Evolutionary conservation across 2,888 invertebrate genomes (phyloP).

Genomic region (Prenolepis imparis): DNA sequence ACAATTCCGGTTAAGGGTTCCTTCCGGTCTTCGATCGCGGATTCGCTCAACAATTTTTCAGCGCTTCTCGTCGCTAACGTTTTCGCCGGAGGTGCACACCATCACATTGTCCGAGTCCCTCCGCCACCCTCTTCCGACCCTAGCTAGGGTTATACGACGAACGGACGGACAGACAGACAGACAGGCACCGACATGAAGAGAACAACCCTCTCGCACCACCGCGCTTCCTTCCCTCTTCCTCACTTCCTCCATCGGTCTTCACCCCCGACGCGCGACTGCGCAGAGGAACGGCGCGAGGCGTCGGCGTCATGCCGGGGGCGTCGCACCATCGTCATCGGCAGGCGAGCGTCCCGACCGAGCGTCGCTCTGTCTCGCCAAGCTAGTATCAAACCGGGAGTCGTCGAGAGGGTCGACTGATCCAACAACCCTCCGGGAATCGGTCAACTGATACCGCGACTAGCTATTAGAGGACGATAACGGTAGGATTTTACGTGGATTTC

Average conservation of each 20-base stretch:
- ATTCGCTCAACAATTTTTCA: slow-evolving; percentile 64
- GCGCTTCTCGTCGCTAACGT: slow-evolving; percentile 52
- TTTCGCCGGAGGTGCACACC: slow-evolving; percentile 53
- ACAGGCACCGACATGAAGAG: slow-evolving; percentile 48
- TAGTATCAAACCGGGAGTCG: slow-evolving; percentile 82
- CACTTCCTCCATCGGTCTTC: slow-evolving; percentile 29
- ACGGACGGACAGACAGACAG: slow-evolving; percentile 35
- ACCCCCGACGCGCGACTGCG: slow-evolving; percentile 70
- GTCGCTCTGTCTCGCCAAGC: slow-evolving; percentile 78
- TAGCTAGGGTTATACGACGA: not conserved
- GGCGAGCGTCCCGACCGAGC: slow-evolving; percentile 76
- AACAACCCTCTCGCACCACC: slow-evolving; percentile 41
- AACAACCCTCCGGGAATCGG: slow-evolving; percentile 68
- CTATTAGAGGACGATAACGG: not conserved
- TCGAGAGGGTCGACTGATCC: slow-evolving; percentile 78
- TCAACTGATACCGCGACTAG: slow-evolving; percentile 23
- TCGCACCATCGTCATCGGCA: slow-evolving; percentile 81
- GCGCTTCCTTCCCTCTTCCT: slow-evolving; percentile 16
- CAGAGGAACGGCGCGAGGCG: slow-evolving; percentile 78
- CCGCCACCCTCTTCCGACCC: slow-evolving; percentile 1
- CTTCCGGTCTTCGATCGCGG: slow-evolving; percentile 53
- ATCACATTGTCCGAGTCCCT: slow-evolving; percentile 22
- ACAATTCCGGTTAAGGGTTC: not conserved
- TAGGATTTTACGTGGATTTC: slow-evolving; percentile 8
- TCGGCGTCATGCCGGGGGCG: slow-evolving; percentile 82